A percentile compares a stretch with the other conserved stretches of the same genome.
phyloP scores from a whole-genome alignment of 2,113 vertebrate genomes.

The Ascaphus truei region DNA sequence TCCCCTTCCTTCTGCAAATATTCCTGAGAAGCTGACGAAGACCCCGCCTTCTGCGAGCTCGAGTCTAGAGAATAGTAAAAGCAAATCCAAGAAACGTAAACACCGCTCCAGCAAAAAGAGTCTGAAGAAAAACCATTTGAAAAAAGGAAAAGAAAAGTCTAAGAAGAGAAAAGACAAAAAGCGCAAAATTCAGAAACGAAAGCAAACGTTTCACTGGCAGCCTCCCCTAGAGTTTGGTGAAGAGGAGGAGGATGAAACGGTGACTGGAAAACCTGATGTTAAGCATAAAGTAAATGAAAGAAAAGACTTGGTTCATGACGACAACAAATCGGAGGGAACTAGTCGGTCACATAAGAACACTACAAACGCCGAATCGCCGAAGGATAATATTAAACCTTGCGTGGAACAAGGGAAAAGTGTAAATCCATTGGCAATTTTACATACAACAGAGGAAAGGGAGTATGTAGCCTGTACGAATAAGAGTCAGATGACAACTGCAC shows the following conservation, averaged over 20 bases:
- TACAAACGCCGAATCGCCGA: background rate
- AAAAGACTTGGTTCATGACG: constrained; percentile 31
- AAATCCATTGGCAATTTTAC: background rate
- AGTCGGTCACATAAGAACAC: constrained; percentile 24
- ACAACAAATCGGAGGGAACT: constrained; percentile 42
- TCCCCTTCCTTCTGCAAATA: background rate
- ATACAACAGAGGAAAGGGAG: background rate
- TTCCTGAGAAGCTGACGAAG: constrained; percentile 38
- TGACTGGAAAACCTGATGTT: constrained; percentile 40
- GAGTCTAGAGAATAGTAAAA: constrained; percentile 43
- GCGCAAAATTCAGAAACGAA: constrained; percentile 78
- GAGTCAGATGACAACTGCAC: background rate
- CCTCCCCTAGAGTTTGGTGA: constrained; percentile 93
- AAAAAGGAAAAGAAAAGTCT: constrained; percentile 65
- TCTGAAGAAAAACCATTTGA: constrained; percentile 60
- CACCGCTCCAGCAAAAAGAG: constrained; percentile 65
- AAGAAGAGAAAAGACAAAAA: constrained; percentile 85
- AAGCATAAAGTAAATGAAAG: constrained; percentile 47
- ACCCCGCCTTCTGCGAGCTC: constrained; percentile 50
- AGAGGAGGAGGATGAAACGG: constrained; percentile 77
- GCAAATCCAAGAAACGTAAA: constrained; percentile 74
- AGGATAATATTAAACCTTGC: background rate
- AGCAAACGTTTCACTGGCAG: constrained; percentile 90
- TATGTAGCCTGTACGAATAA: background rate
- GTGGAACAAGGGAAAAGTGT: background rate